These are phyloP conservation scores for Drosophila repletoides DNA, from an alignment of 1,140 invertebrate species.

Conservation along the genomic window DNA sequence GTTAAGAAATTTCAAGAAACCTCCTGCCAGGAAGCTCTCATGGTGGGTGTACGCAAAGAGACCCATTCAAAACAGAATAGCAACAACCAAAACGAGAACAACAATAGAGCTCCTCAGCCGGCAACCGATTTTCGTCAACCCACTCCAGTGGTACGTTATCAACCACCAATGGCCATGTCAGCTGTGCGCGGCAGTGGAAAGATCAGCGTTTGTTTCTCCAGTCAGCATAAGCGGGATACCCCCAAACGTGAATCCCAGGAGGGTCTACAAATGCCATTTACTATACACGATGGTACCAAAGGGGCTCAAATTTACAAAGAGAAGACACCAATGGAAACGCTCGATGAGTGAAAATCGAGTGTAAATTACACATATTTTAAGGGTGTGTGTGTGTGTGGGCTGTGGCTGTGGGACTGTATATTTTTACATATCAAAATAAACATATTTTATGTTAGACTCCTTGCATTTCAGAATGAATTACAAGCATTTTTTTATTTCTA, in stretches of 20 bases:
- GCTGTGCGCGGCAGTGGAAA: conserved; percentile 57
- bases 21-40: conserved; percentile 64
- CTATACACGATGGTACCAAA: conserved; percentile 13
- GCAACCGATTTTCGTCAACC: conserved; percentile 34
- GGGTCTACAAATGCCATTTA: conserved; percentile 59
- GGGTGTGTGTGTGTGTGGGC: neutral
- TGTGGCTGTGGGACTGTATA: neutral
- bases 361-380: neutral
- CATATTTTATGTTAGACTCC: no score
- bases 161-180: conserved; percentile 47
- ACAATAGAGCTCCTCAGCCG: conserved; percentile 9
- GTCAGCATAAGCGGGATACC: conserved; percentile 54
- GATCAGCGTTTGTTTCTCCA: conserved; percentile 65
- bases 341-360: conserved; percentile 15
- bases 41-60: conserved; percentile 70
- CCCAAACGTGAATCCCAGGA: conserved; percentile 75
- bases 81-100: conserved; percentile 18
- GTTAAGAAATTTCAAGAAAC: conserved; percentile 70
- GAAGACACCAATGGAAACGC: conserved; percentile 35
- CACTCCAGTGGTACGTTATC: conserved; percentile 58
- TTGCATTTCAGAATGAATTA: no score
- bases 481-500: no score
- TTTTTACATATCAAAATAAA: neutral
- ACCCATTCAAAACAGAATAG: conserved; percentile 32
- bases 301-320: conserved; percentile 2